phyloP scores from a whole-genome alignment of 2,113 vertebrate species.

The Cettia cetti region DNA sequence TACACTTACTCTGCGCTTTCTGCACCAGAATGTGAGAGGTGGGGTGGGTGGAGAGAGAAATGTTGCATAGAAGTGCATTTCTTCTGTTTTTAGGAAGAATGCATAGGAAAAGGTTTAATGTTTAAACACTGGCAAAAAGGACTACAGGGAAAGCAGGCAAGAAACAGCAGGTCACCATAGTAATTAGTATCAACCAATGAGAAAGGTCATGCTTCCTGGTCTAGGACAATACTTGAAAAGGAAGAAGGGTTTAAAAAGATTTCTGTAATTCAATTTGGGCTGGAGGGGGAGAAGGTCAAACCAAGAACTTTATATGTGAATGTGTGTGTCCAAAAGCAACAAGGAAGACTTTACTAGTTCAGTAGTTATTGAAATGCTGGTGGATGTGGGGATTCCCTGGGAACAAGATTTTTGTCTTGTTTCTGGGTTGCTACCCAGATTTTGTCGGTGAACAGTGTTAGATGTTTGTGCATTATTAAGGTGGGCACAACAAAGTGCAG shows the following conservation, averaged over 20 bases:
- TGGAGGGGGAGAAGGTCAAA: background rate
- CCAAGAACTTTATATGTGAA: background rate
- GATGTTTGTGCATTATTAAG: background rate
- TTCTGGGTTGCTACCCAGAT: background rate
- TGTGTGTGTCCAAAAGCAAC: background rate
- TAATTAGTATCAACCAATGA: background rate
- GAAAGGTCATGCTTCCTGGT: background rate
- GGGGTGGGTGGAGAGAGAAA: background rate
- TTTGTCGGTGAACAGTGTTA: background rate
- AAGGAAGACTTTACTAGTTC: background rate
- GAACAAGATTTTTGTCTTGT: background rate
- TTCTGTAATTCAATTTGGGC: background rate
- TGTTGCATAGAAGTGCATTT: background rate
- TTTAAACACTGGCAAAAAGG: background rate
- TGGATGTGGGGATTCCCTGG: background rate
- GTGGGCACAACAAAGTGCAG: background rate
- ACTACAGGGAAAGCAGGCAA: background rate
- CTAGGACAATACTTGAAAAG: background rate
- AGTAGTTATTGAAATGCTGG: background rate
- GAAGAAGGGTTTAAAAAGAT: background rate
- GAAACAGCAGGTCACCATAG: background rate
- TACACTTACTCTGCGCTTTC: background rate
- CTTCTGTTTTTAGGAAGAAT: background rate
- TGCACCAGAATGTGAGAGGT: accelerated
- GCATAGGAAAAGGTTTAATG: background rate